A percentile compares a stretch with the other conserved stretches of the same genome.
phyloP scores from a whole-genome alignment of 2,113 vertebrate species.

The Sula dactylatra region DNA sequence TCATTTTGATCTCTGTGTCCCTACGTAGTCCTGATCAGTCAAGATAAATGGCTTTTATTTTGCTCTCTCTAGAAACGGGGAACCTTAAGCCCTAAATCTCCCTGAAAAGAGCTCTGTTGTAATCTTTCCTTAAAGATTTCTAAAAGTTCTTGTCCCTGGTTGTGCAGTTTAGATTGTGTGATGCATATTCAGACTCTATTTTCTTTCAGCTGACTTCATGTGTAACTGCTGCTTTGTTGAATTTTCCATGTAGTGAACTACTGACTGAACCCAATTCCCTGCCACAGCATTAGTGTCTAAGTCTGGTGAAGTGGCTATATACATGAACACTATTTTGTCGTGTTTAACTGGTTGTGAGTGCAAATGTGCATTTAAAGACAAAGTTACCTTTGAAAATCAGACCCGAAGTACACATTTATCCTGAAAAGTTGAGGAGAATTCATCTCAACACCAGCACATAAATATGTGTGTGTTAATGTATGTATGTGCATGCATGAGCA shows the following conservation, averaged over 20 bases:
- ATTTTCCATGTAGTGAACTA: neutral
- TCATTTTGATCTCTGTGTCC: neutral
- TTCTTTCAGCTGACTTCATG: neutral
- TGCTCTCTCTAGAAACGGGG: neutral
- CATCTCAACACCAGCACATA: neutral
- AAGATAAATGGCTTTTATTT: neutral
- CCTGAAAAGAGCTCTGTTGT: neutral
- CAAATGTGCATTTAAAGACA: neutral
- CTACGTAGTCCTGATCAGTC: neutral
- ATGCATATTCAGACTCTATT: neutral
- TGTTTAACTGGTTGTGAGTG: neutral
- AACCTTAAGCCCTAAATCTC: neutral
- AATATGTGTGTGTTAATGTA: neutral
- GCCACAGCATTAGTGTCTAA: neutral
- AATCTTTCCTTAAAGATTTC: neutral
- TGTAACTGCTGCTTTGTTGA: neutral
- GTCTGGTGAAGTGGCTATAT: neutral
- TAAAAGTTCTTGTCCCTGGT: neutral
- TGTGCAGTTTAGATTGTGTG: neutral
- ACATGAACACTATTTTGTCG: neutral
- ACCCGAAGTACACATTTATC: neutral
- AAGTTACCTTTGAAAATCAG: neutral
- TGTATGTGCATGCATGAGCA: accelerated
- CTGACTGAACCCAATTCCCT: neutral
- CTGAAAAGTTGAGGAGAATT: neutral